phyloP scores from a whole-genome alignment of 2,113 vertebrate species.

The Echinops telfairi region DNA sequence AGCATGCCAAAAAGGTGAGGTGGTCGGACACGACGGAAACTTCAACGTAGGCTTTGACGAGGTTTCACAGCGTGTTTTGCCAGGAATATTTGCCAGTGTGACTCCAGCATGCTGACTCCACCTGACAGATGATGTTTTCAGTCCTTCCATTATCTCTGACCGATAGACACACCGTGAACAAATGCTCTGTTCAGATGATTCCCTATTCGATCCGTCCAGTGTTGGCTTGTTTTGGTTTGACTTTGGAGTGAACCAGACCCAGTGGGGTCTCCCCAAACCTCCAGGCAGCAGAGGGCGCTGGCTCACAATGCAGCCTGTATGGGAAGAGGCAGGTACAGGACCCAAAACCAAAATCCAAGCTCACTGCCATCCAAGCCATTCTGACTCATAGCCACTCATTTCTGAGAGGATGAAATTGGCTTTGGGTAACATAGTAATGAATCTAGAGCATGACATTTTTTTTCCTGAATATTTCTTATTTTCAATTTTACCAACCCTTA shows the following conservation, averaged over 20 bases:
- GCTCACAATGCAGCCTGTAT: not conserved
- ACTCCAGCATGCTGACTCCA: not conserved
- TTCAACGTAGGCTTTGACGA: fast-evolving
- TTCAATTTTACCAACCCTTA: not conserved
- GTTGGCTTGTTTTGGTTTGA: not conserved
- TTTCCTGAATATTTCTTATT: slow-evolving; percentile 3
- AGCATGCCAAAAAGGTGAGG: slow-evolving; percentile 92
- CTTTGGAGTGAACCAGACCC: not conserved
- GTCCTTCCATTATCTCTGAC: not conserved
- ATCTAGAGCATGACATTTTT: not conserved
- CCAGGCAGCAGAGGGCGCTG: not conserved
- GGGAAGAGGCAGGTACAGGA: not conserved
- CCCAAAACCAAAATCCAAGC: not conserved
- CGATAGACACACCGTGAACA: not conserved
- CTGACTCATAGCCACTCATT: not conserved
- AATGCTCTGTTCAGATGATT: not conserved
- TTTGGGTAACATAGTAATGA: not conserved
- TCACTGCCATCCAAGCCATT: not conserved
- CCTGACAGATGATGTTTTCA: not conserved
- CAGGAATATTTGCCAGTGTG: not conserved
- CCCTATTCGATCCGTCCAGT: too few species aligned
- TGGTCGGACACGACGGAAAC: fast-evolving
- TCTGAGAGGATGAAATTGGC: not conserved
- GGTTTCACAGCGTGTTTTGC: not conserved
- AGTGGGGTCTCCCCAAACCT: not conserved